These are phyloP conservation scores for Hirudo medicinalis DNA, from an alignment of 1,140 invertebrate genomes.

Conservation along the genomic window DNA sequence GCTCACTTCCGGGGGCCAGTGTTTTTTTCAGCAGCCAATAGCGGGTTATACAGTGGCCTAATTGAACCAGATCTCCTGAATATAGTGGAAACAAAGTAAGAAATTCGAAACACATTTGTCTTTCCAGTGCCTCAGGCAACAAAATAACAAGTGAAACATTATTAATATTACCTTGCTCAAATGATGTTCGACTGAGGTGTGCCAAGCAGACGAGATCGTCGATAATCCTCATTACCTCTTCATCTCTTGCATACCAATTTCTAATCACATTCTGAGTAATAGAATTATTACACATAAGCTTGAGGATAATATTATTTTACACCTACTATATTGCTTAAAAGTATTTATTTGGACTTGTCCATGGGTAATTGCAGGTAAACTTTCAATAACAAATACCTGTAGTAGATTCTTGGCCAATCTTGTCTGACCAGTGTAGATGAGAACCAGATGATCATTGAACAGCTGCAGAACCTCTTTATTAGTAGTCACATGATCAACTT, in stretches of 20 bases:
- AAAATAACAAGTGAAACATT: slow-evolving; percentile 2
- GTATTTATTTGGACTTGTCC: too few relatives aligned
- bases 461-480: slow-evolving; percentile 29
- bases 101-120: background rate
- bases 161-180: slow-evolving; percentile 16
- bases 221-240: slow-evolving; percentile 20
- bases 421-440: slow-evolving; percentile 48
- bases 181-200: background rate
- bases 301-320: background rate
- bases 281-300: background rate
- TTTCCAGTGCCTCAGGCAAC: too few relatives aligned
- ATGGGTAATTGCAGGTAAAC: too few relatives aligned
- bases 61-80: slow-evolving; percentile 34
- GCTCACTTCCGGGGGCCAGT: slow-evolving; percentile 45
- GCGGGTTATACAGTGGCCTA: slow-evolving; percentile 37
- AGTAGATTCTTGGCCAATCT: slow-evolving; percentile 46
- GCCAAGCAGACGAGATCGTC: background rate
- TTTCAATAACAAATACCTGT: slow-evolving; percentile 31
- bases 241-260: slow-evolving; percentile 46
- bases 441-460: slow-evolving; percentile 40
- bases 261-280: slow-evolving; percentile 42
- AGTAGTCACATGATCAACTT: slow-evolving; percentile 33
- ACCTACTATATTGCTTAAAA: too few relatives aligned
- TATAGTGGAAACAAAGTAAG: slow-evolving; percentile 9
- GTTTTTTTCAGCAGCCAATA: slow-evolving; percentile 45